phyloP scores from a whole-genome alignment of 2,797 vertebrate species.

The Hydrophis major region DNA sequence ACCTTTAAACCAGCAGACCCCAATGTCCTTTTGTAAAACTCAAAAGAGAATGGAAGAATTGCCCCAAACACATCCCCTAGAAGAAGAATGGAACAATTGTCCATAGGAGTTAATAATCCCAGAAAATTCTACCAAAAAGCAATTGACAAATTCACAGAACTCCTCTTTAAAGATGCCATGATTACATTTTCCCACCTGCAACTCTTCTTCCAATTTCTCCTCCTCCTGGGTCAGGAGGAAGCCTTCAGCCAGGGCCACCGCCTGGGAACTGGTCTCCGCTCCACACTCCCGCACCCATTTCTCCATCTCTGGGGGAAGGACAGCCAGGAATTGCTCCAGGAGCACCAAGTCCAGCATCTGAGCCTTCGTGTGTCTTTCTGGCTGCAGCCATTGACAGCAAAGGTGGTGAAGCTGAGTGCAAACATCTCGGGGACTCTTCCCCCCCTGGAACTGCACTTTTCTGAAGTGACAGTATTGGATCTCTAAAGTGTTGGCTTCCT shows the following conservation, averaged over 20 bases:
- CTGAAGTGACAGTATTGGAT: neutral
- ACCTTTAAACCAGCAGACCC: neutral
- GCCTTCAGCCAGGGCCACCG: neutral
- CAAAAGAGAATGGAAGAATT: neutral
- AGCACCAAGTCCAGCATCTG: neutral
- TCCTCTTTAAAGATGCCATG: neutral
- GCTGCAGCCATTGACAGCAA: neutral
- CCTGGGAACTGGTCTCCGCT: neutral
- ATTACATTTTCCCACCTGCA: neutral
- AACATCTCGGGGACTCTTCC: neutral
- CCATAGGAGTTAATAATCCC: neutral
- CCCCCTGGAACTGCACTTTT: neutral
- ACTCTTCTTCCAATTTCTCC: neutral
- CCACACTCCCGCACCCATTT: neutral
- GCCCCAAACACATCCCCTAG: neutral
- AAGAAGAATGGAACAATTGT: neutral
- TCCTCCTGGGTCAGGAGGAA: neutral
- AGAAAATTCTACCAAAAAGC: neutral
- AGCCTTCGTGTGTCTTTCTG: neutral
- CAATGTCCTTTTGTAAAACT: neutral
- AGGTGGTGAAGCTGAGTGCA: neutral
- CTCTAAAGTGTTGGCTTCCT: neutral
- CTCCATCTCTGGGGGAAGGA: neutral
- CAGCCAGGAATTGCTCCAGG: neutral
- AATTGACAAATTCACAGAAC: neutral